Evolutionary conservation across 2,888 invertebrate species (phyloP).

Genomic region (Ypsolopha sequella): DNA sequence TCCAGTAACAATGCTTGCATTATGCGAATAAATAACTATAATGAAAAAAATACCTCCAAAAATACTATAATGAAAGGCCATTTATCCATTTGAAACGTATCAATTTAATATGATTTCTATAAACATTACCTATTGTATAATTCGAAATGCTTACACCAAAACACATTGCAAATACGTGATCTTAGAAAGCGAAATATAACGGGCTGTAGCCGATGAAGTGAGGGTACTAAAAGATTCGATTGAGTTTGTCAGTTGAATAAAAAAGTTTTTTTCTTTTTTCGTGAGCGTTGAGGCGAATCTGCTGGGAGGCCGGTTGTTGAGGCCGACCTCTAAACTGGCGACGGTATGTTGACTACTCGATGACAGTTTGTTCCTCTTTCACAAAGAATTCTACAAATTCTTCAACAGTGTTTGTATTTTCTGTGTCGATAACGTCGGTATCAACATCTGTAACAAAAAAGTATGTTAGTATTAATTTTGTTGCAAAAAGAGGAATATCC

Average conservation of each 20-base stretch:
- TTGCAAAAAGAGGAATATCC: too few species aligned
- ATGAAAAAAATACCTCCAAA: conserved; percentile 25
- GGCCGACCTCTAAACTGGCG: conserved; percentile 39
- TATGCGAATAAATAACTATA: not conserved
- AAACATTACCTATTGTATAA: conserved; percentile 64
- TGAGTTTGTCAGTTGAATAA: conserved; percentile 8
- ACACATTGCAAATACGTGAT: conserved; percentile 1
- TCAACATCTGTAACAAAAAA: conserved; percentile 80
- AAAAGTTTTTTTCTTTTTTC: conserved; percentile 8
- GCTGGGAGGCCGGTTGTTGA: conserved; percentile 28
- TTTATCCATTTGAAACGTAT: conserved; percentile 58
- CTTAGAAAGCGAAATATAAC: not conserved
- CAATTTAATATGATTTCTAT: conserved; percentile 66
- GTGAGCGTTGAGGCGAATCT: conserved; percentile 11
- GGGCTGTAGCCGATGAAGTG: not conserved
- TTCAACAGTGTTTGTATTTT: conserved; percentile 89
- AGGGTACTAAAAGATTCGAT: not conserved
- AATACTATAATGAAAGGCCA: conserved; percentile 38
- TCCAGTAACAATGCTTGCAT: conserved; percentile 13
- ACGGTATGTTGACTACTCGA: conserved; percentile 75
- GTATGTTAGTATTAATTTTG: too few species aligned
- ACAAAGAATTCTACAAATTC: conserved; percentile 98
- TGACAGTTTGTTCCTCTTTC: conserved; percentile 89
- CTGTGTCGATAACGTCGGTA: conserved; percentile 92
- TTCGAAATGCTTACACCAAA: conserved; percentile 29